Evolutionary conservation across 2,113 vertebrate genomes (phyloP).

Genomic region (Ciconia stormi): DNA sequence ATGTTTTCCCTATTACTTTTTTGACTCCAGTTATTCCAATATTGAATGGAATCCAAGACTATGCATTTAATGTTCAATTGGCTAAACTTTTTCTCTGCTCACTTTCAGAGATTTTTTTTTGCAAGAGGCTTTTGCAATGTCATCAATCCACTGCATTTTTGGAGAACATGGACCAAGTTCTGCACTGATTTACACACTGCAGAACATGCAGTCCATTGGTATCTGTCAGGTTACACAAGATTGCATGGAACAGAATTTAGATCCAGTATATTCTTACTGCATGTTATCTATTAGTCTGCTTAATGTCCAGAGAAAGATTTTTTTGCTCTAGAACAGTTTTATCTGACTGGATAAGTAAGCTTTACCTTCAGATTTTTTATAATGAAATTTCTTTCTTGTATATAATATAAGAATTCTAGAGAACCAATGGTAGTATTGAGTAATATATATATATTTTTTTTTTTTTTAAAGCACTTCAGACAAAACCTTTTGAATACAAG

Average conservation of each 20-base stretch:
- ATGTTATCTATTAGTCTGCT: not conserved
- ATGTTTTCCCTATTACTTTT: not conserved
- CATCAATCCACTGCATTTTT: not conserved
- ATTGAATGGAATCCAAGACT: not conserved
- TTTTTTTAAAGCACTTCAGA: not conserved
- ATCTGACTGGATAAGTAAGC: not conserved
- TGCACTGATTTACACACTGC: not conserved
- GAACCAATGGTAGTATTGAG: not conserved
- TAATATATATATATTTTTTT: too few relatives aligned
- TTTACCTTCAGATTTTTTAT: not conserved
- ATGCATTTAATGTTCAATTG: not conserved
- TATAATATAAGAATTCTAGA: not conserved
- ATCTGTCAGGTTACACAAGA: not conserved
- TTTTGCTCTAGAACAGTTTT: not conserved
- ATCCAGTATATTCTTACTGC: not conserved
- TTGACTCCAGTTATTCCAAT: not conserved
- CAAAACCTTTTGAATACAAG: not conserved
- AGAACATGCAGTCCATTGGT: not conserved
- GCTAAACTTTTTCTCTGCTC: not conserved
- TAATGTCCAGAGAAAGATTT: not conserved
- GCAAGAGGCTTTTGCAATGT: not conserved
- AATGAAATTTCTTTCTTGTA: not conserved
- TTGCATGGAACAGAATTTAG: not conserved
- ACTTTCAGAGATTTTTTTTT: not conserved
- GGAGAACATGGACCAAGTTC: rapidly evolving